A percentile compares a stretch with the other conserved stretches of the same genome.
phyloP scores from a whole-genome alignment of 2,113 vertebrate genomes.

The Trogon melanurus region DNA sequence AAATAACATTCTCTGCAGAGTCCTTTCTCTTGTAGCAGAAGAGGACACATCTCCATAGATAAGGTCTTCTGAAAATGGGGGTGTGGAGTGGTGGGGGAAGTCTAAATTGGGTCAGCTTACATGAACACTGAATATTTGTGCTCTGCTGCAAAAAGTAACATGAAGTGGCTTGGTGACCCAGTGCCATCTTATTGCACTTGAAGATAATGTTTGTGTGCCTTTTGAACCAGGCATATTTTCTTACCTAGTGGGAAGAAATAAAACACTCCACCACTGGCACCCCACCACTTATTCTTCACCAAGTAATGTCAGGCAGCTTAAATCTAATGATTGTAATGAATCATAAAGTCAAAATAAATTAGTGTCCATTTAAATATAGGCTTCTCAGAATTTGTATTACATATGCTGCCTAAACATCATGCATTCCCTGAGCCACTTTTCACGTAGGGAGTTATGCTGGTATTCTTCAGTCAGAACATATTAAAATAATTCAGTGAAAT shows the following conservation, averaged over 20 bases:
- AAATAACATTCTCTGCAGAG: neutral
- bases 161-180: neutral
- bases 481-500: constrained; percentile 61
- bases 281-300: neutral
- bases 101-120: accelerated
- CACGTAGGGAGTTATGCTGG: constrained; percentile 39
- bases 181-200: neutral
- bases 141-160: neutral
- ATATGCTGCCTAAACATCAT: constrained; percentile 29
- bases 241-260: constrained; percentile 14
- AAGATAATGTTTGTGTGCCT: neutral
- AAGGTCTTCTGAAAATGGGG: neutral
- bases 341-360: constrained; percentile 73
- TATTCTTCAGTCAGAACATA: constrained; percentile 35
- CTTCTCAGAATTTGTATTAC: constrained; percentile 48
- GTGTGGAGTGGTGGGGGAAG: accelerated
- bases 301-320: constrained; percentile 8
- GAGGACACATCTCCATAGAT: neutral
- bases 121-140: neutral
- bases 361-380: constrained; percentile 52
- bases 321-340: constrained; percentile 39
- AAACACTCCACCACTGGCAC: neutral
- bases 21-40: neutral
- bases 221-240: neutral
- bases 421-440: constrained; percentile 44